phyloP scores from a whole-genome alignment of 1,140 invertebrate genomes.

The Zophobas atratus region DNA sequence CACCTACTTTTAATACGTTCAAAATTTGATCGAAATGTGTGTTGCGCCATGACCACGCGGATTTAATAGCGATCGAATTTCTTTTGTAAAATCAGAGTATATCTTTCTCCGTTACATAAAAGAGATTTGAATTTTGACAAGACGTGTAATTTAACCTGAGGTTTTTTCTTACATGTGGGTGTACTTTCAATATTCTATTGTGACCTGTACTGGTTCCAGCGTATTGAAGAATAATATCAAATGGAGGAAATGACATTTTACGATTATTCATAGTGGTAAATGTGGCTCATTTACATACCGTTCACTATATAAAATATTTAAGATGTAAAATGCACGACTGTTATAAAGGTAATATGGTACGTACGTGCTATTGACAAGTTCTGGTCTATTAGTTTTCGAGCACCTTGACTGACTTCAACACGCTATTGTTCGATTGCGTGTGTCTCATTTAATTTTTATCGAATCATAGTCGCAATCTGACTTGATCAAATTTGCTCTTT shows the following conservation, averaged over 20 bases:
- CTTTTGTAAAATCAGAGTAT: too few species aligned
- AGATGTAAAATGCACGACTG: constrained; percentile 10
- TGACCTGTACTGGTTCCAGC: background rate
- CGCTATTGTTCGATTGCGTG: constrained; percentile 20
- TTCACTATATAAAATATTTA: constrained; percentile 13
- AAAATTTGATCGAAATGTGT: background rate
- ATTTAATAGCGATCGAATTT: too few species aligned
- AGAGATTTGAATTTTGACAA: too few species aligned
- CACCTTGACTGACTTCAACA: constrained; percentile 33
- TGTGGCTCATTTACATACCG: constrained; percentile 26
- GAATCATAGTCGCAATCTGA: background rate
- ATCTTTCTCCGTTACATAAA: background rate
- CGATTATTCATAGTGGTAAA: constrained; percentile 20
- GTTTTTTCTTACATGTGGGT: background rate
- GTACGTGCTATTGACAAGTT: constrained; percentile 38
- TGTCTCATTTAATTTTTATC: background rate
- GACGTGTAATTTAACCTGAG: too few species aligned
- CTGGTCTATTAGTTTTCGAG: constrained; percentile 34
- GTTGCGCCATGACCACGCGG: too few species aligned
- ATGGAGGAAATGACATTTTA: constrained; percentile 10
- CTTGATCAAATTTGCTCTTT: too few species aligned
- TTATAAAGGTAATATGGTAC: constrained; percentile 24
- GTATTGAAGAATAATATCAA: constrained; percentile 1
- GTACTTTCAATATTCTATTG: background rate
- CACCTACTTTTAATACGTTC: background rate